phyloP scores from a whole-genome alignment of 37 sponge, comb jelly and placozoan species.

The Petrosia ficiformis region DNA sequence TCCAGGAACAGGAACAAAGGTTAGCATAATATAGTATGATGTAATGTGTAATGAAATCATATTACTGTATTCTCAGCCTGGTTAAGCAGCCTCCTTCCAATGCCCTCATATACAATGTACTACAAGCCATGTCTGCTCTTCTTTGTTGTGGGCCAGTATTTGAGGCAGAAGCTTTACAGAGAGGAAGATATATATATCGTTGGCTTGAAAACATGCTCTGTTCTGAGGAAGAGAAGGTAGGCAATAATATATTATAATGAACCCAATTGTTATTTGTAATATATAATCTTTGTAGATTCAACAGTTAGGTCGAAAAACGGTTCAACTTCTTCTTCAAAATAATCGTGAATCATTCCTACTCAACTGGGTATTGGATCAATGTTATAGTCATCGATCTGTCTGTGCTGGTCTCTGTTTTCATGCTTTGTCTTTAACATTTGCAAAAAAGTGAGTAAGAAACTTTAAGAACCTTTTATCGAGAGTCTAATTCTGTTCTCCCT shows the following conservation, averaged over 20 bases:
- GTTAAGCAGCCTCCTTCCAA: conserved; percentile 7
- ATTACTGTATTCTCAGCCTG: background rate
- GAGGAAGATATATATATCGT: conserved; percentile 56
- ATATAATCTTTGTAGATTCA: conserved; percentile 49
- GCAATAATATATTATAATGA: too few relatives aligned
- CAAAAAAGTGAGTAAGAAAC: conserved; percentile 62
- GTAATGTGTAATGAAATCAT: background rate
- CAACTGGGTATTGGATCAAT: conserved; percentile 79
- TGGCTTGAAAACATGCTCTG: conserved; percentile 86
- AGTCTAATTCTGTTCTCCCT: too few relatives aligned
- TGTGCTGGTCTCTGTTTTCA: conserved; percentile 77
- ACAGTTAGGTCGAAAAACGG: conserved; percentile 63
- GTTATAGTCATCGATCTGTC: conserved; percentile 45
- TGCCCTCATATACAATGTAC: conserved; percentile 20
- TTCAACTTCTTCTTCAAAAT: conserved; percentile 76
- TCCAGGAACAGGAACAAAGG: background rate
- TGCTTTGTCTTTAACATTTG: conserved; percentile 72
- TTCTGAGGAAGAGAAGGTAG: conserved; percentile 56
- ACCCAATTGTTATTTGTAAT: background rate
- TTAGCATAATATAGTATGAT: background rate
- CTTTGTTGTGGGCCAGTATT: conserved; percentile 88
- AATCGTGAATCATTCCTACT: conserved; percentile 65
- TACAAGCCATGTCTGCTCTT: conserved; percentile 89
- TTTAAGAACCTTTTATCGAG: too few relatives aligned
- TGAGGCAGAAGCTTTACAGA: conserved; percentile 60